phyloP scores from a whole-genome alignment of 37 sponge, comb jelly and placozoan genomes.

The Haliclona indistincta region DNA sequence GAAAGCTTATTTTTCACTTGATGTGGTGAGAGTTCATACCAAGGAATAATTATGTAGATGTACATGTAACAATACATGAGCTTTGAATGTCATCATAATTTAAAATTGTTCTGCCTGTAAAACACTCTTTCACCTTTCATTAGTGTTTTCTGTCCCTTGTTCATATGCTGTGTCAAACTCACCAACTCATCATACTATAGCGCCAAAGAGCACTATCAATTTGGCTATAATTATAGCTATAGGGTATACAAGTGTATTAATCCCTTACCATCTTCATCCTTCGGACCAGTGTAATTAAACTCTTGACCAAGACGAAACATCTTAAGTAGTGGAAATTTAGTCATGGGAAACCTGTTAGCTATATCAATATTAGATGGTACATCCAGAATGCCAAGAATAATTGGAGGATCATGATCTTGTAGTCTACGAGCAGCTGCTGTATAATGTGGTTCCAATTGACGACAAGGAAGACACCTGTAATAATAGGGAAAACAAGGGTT shows the following conservation, averaged over 20 bases:
- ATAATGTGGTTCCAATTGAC: slow-evolving; percentile 65
- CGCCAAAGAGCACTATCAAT: background rate
- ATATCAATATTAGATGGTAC: slow-evolving; percentile 69
- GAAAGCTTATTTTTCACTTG: no score
- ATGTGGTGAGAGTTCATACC: no score
- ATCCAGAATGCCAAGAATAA: slow-evolving; percentile 68
- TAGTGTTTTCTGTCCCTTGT: no score
- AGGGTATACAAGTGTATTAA: background rate
- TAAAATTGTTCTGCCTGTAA: no score
- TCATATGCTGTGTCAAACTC: no score
- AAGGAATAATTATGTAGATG: no score
- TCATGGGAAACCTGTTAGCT: slow-evolving; percentile 57
- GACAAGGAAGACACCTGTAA: slow-evolving; percentile 71
- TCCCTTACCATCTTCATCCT: slow-evolving; percentile 60
- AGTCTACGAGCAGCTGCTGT: slow-evolving; percentile 62
- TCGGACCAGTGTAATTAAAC: slow-evolving; percentile 72
- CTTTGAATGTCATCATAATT: no score
- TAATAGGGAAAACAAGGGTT: no score
- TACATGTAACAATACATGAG: no score
- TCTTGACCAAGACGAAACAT: slow-evolving; percentile 75
- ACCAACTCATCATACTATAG: no score
- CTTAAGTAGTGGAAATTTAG: slow-evolving; percentile 71
- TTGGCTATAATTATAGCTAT: background rate
- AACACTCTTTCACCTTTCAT: no score
- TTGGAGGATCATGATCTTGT: slow-evolving; percentile 25